These are phyloP conservation scores for Cinara cedri DNA, from an alignment of 2,888 invertebrate species.

Conservation along the genomic window DNA sequence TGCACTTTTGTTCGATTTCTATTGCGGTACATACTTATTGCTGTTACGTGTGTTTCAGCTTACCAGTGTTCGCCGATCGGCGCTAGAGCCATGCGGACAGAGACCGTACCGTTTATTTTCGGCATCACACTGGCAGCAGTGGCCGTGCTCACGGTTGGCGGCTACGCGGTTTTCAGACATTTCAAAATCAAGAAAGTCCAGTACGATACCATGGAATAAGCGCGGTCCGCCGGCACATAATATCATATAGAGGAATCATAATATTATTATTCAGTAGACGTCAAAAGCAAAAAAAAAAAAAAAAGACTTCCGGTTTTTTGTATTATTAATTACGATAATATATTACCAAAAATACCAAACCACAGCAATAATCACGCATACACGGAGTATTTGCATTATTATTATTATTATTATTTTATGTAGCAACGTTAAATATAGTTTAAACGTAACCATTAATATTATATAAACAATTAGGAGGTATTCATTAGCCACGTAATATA, in stretches of 20 bases:
- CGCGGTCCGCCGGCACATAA: no score
- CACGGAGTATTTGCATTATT: no score
- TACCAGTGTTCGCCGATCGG: conserved; percentile 70
- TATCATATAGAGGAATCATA: no score
- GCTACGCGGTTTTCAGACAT: conserved; percentile 85
- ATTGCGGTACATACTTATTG: no score
- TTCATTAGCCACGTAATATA: no score
- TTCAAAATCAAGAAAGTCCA: conserved; percentile 89
- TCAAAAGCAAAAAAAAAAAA: neutral
- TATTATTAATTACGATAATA: conserved; percentile 14
- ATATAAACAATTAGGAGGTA: no score
- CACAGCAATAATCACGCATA: conserved; percentile 22
- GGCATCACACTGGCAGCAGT: conserved; percentile 84
- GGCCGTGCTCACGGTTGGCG: conserved; percentile 79
- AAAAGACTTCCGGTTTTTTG: neutral
- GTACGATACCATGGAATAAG: conserved; percentile 88
- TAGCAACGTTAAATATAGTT: no score
- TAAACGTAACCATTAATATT: no score
- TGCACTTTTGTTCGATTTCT: no score
- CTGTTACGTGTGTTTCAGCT: conserved; percentile 58
- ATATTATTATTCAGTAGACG: no score
- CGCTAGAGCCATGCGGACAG: conserved; percentile 70
- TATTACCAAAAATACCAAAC: neutral
- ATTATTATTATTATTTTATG: neutral
- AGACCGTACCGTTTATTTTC: conserved; percentile 83